These are phyloP conservation scores for Smithornis capensis DNA, from an alignment of 2,113 vertebrate species.

Conservation along the genomic window DNA sequence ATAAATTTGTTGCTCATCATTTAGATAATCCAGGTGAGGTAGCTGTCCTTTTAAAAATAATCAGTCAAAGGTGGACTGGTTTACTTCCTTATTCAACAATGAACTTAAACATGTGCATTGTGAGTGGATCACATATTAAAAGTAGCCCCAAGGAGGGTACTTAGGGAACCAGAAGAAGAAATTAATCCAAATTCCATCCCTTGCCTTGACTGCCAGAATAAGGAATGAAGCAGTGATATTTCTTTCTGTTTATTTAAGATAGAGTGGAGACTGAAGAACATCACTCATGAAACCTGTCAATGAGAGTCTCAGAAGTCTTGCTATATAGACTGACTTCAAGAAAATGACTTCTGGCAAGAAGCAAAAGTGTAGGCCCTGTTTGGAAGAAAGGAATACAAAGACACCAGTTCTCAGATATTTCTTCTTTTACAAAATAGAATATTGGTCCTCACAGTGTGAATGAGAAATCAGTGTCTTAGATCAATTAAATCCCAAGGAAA, in stretches of 20 bases:
- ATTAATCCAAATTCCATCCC: background rate
- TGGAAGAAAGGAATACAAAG: background rate
- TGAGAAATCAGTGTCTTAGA: background rate
- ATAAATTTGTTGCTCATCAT: background rate
- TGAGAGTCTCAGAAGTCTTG: background rate
- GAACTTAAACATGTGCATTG: background rate
- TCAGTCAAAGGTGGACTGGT: background rate
- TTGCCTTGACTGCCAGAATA: background rate
- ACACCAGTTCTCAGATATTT: background rate
- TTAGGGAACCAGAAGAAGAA: background rate
- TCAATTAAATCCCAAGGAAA: background rate
- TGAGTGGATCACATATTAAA: background rate
- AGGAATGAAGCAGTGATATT: background rate
- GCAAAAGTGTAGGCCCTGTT: background rate
- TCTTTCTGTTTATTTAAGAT: background rate
- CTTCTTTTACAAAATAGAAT: background rate
- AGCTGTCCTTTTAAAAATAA: background rate
- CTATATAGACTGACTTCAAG: background rate
- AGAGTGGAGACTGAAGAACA: background rate
- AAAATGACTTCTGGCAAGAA: background rate
- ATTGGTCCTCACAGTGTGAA: background rate
- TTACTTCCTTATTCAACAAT: background rate
- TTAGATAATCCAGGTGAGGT: background rate
- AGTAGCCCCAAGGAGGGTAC: no score
- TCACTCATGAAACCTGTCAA: background rate